Conservation (phyloP, 2,113 vertebrate species). For the Murina feae region DNA sequence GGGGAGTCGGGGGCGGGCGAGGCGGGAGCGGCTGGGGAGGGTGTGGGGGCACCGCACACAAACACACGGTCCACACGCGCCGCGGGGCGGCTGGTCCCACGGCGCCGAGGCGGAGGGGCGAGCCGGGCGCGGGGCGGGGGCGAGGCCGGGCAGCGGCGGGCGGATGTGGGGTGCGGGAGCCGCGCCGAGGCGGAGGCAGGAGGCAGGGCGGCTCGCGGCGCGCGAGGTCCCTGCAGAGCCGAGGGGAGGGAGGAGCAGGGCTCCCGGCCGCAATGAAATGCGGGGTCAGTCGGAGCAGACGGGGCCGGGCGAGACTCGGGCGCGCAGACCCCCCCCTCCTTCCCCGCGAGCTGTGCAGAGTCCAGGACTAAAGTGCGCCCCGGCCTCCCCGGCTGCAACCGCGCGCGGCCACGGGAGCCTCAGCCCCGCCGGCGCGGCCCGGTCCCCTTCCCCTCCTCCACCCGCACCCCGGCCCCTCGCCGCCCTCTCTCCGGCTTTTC, state of each 20-base stretch:
- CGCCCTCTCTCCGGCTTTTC: constrained; percentile 69
- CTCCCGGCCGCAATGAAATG: constrained; percentile 90
- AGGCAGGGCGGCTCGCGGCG: constrained; percentile 80
- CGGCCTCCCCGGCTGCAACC: constrained; percentile 73
- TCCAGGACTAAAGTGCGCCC: constrained; percentile 83
- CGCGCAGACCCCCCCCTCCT: constrained; percentile 81
- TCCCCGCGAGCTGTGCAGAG: constrained; percentile 76
- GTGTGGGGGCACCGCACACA: constrained; percentile 58
- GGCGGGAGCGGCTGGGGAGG: constrained; percentile 66
- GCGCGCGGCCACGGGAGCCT: constrained; percentile 47
- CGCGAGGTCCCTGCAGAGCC: constrained; percentile 83
- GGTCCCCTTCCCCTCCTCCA: constrained; percentile 68
- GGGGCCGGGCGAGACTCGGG: constrained; percentile 83
- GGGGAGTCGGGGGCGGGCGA: constrained; percentile 63
- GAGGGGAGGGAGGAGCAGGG: constrained; percentile 77
- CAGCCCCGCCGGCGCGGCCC: constrained; percentile 59
- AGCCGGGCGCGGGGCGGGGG: constrained; percentile 56
- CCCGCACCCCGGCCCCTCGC: constrained; percentile 41
- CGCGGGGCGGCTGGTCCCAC: constrained; percentile 64
- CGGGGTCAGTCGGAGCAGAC: constrained; percentile 92
- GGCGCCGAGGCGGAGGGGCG: constrained; percentile 63
- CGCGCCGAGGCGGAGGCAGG: constrained; percentile 73
- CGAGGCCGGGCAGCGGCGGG: constrained; percentile 69
- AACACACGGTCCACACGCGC: constrained; percentile 54
- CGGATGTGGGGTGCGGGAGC: constrained; percentile 74